Evolutionary conservation across 2,113 vertebrate genomes (phyloP).

Genomic region (Psittacus erithacus): DNA sequence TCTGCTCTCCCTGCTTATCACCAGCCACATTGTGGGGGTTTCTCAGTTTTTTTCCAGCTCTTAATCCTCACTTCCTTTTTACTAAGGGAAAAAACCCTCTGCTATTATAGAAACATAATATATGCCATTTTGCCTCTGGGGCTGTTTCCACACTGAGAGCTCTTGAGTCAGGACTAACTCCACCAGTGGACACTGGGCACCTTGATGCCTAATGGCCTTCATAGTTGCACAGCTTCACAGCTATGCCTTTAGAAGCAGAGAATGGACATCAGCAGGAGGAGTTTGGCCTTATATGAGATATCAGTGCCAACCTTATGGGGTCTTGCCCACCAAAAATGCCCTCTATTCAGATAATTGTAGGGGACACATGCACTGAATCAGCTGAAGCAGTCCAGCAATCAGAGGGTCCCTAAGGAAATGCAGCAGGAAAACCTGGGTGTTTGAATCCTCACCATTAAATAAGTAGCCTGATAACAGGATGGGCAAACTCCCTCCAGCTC

Average conservation of each 20-base stretch:
- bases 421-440: background rate
- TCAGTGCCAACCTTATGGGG: background rate
- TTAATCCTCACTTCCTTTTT: background rate
- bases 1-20: background rate
- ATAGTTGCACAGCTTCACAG: background rate
- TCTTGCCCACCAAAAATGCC: background rate
- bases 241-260: background rate
- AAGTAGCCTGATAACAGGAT: background rate
- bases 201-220: background rate
- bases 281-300: background rate
- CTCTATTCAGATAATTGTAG: background rate
- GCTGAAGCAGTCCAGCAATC: background rate
- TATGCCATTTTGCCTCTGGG: background rate
- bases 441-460: background rate
- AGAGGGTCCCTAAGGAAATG: background rate
- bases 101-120: background rate
- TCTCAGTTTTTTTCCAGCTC: background rate
- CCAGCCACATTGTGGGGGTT: rapidly evolving
- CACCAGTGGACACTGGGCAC: background rate
- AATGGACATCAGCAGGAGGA: background rate
- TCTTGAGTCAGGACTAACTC: background rate
- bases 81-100: background rate
- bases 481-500: background rate
- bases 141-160: background rate
- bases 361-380: rapidly evolving